Percentiles rank a stretch among this genome's conserved stretches.
These are phyloP conservation scores for Euura saliciscinereae DNA, from an alignment of 1,140 invertebrate genomes.

Conservation along the genomic window DNA sequence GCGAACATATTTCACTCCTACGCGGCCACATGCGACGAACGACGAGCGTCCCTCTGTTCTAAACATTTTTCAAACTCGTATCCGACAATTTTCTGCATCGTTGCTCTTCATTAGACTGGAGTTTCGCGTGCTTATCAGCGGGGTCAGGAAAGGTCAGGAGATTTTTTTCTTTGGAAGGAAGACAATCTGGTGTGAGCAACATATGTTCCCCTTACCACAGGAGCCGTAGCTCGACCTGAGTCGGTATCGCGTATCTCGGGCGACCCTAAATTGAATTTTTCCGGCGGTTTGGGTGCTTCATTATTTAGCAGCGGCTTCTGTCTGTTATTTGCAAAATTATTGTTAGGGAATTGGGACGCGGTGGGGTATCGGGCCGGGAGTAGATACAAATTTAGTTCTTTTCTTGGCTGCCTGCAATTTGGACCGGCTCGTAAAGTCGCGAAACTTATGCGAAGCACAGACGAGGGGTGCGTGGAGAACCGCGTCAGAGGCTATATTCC, in stretches of 20 bases:
- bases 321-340: slow-evolving; percentile 51
- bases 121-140: no score
- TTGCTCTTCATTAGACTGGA: not conserved
- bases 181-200: not conserved
- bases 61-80: not conserved
- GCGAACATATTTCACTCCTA: not conserved
- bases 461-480: not conserved
- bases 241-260: not conserved
- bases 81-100: not conserved
- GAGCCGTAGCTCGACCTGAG: not conserved
- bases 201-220: slow-evolving; percentile 11
- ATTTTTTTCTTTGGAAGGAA: not conserved
- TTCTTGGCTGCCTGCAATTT: not conserved
- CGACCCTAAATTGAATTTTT: slow-evolving; percentile 16
- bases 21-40: not conserved
- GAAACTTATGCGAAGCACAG: not conserved
- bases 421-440: not conserved
- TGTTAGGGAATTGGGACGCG: slow-evolving; percentile 45
- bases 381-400: slow-evolving; percentile 19
- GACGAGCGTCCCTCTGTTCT: not conserved
- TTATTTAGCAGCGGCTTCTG: slow-evolving; percentile 48
- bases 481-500: not conserved
- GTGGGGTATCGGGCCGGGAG: not conserved
- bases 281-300: slow-evolving; percentile 30
- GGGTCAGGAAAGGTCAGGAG: no score